Base-by-base conservation (phyloP, 2,888 invertebrate genomes). In the Eupithecia vulgata region DNA sequence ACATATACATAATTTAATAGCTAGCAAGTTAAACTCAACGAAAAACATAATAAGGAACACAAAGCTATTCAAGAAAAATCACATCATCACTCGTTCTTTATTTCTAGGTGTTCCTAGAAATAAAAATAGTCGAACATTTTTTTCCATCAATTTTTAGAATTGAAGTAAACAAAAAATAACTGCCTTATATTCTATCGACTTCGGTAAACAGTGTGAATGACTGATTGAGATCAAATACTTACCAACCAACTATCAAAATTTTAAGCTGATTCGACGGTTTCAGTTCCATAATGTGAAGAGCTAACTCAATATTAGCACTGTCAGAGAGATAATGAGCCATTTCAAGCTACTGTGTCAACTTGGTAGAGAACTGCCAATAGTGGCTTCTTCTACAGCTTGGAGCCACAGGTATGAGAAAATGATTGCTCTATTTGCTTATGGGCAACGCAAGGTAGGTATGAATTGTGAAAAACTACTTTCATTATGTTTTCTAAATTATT, bases 221-320 rank as follows among this genome's bases (percentile, higher is more conserved):
- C 42, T 59, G 57, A 61, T 65, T 65, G n/a, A 34, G 52, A 52
- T 62, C 40, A 62, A 67, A 42, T 52, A 52, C 21, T n/a, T 62
- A 67, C 25, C 13, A 52, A 21, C 12, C 52, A 70, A 62, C 40
- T 67, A 57, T 25, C 25, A 77, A 80, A 80, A 79, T 75, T 1
- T 73, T 52, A 57, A 74, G 42, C 67, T 70, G 52, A 64, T 62
- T 76, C 74, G 68, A 73, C 75, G 77, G 75, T 77, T 72, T 77
- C 81, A 81, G 80, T 82, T 81, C 13, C 80, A 82, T n/a, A 74
- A 76, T 82, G 81, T 81, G 73, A 78, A 87, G 85, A 79, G 83
- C 79, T 81, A 80, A 81, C 81, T 80, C 82, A 85, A 88, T 87
- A 85, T 87, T 86, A 85, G 87, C 85, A 73, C 81, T 76, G 76